Percentiles rank a stretch among this genome's conserved stretches.
phyloP scores from a whole-genome alignment of 2,797 vertebrate species.

The Atherinosoma microstoma region DNA sequence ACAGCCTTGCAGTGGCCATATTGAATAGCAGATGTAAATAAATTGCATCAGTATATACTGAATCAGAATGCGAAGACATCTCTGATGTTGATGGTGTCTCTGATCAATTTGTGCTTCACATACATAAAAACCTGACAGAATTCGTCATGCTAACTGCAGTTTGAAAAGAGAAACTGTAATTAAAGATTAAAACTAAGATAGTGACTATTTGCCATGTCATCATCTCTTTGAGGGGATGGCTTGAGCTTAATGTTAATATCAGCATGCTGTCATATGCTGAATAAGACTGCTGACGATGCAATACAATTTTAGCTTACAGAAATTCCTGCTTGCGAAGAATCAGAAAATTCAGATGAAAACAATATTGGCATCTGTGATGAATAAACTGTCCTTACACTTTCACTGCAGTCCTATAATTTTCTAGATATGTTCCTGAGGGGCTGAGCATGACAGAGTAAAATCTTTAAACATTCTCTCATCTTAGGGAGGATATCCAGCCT shows the following conservation, averaged over 20 bases:
- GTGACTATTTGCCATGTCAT: neutral
- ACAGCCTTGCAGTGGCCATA: conserved; percentile 38
- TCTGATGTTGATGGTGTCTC: neutral
- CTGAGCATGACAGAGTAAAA: neutral
- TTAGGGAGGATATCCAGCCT: no score
- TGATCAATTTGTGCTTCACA: conserved; percentile 38
- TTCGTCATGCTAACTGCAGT: neutral
- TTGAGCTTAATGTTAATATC: neutral
- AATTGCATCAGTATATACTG: conserved; percentile 17
- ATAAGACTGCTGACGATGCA: no score
- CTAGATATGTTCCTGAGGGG: neutral
- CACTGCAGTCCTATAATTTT: neutral
- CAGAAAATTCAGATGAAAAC: neutral
- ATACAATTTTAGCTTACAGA: neutral
- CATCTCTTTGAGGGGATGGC: neutral
- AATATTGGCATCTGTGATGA: neutral
- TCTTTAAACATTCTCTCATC: no score
- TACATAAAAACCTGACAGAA: neutral
- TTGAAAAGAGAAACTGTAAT: neutral
- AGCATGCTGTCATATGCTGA: neutral
- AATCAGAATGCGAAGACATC: conserved; percentile 42
- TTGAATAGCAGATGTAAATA: conserved; percentile 54
- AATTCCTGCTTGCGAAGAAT: neutral
- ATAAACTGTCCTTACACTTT: neutral
- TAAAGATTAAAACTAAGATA: neutral